Percentiles rank a stretch among this genome's conserved stretches.
phyloP scores from a whole-genome alignment of 2,113 vertebrate species.

The Acanthisitta chloris region DNA sequence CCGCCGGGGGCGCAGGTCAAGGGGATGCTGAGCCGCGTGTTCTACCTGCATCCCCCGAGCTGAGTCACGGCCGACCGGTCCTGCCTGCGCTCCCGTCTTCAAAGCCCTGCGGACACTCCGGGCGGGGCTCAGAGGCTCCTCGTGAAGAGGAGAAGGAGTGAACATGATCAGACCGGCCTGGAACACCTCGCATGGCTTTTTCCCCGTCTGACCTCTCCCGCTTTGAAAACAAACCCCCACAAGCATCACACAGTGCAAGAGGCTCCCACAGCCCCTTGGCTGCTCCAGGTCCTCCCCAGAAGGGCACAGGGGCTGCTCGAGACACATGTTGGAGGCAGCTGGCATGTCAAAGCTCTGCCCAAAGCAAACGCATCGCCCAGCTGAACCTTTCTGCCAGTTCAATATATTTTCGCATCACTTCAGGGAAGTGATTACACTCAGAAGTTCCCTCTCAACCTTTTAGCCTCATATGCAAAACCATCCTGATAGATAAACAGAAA shows the following conservation, averaged over 20 bases:
- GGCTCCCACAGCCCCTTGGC: neutral
- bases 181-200: neutral
- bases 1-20: neutral
- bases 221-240: neutral
- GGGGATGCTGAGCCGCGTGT: neutral
- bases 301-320: neutral
- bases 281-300: neutral
- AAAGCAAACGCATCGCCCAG: neutral
- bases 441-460: neutral
- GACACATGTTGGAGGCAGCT: neutral
- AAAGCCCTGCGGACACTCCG: neutral
- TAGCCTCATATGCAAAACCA: neutral
- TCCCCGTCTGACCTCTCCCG: neutral
- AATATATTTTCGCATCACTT: neutral
- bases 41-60: neutral
- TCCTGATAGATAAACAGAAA: too few relatives aligned
- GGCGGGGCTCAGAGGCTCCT: neutral
- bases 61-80: neutral
- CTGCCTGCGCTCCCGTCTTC: neutral
- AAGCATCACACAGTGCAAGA: neutral
- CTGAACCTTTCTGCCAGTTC: neutral
- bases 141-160: neutral
- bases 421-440: neutral
- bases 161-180: neutral
- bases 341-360: neutral